phyloP scores from a whole-genome alignment of 37 sponge, comb jelly and placozoan genomes.

The Cliona cf. orientalis region DNA sequence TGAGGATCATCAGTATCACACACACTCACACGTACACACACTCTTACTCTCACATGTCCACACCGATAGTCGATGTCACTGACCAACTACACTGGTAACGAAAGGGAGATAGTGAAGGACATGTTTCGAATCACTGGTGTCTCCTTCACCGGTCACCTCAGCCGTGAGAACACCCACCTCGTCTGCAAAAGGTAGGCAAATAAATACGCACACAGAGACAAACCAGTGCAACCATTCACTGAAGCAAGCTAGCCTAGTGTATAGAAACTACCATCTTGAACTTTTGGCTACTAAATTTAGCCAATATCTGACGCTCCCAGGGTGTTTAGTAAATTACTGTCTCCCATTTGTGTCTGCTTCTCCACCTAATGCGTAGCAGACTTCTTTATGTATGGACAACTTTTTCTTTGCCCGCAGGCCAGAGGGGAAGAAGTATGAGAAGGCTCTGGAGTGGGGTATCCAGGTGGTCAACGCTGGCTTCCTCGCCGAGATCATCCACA shows the following conservation, averaged over 20 bases:
- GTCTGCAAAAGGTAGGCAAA: slow-evolving; percentile 56
- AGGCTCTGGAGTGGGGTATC: slow-evolving; percentile 88
- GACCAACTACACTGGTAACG: slow-evolving; percentile 82
- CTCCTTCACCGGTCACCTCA: slow-evolving; percentile 83
- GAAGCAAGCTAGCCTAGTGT: background rate
- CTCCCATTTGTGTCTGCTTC: background rate
- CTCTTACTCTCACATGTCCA: background rate
- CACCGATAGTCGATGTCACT: slow-evolving; percentile 61
- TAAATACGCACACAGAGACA: background rate
- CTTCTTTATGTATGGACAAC: no score
- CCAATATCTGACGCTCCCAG: background rate
- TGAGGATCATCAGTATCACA: no score
- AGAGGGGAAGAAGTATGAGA: slow-evolving; percentile 86
- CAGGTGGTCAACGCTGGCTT: slow-evolving; percentile 75
- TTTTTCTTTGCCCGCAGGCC: slow-evolving; percentile 38
- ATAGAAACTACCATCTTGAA: background rate
- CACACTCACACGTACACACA: no score
- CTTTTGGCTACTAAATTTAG: background rate
- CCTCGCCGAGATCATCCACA: slow-evolving; percentile 80
- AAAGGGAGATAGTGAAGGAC: slow-evolving; percentile 83
- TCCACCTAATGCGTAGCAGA: background rate
- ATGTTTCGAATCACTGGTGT: slow-evolving; percentile 85
- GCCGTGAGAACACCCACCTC: slow-evolving; percentile 75
- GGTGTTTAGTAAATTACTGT: background rate
- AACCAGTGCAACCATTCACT: no score